Evolutionary conservation across 2,888 invertebrate species (phyloP), one percentile per base, ranked within the genome.

Genomic region (Hyposoter dolosus): DNA sequence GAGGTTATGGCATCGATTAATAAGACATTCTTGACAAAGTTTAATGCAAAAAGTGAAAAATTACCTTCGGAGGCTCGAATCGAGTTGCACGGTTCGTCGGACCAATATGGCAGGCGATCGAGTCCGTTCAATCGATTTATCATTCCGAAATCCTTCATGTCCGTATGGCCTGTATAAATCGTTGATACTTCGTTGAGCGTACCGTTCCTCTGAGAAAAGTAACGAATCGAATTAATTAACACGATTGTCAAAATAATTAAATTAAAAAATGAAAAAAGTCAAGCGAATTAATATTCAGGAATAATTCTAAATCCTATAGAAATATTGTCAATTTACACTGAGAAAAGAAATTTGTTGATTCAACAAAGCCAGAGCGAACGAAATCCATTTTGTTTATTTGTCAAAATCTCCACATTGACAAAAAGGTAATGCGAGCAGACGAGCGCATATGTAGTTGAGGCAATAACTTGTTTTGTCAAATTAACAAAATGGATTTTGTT

Each of bases 131-230:
- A 94, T 68, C 96, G 96, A 91, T 97, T 96, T 86, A 98, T 94
- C 56, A 97, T 95, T 0, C 98, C 98, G 89, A 98, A 98, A 47
- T 97, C 95, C n/a, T 96, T 95, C 97, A 98, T 97, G 17, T 96
- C 95, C 15, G 95, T 95, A 79, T 96, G 95, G 0, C 98, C 98
- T 0, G 98, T 97, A 92, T 96, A 96, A 65, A 98, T 97, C 0
- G 97, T 97, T 0, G 97, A 97, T 2, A 97, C 96, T 93, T 98
- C 98, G 17, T 96, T 96, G 32, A 98, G 92, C 0, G 98, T 98
- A 0, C 98, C 98, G 91, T 98, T 98, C 92, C 98, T 95, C 97
- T 97, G 94, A 60, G 12, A 23, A 66, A 28, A 43, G 53, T 43
- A 82, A 17, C 28, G 28, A 68, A 68, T n/a, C 10, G 47, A 47